Conservation (phyloP, 2,113 vertebrate species). For the Nannobrachium achirus region DNA sequence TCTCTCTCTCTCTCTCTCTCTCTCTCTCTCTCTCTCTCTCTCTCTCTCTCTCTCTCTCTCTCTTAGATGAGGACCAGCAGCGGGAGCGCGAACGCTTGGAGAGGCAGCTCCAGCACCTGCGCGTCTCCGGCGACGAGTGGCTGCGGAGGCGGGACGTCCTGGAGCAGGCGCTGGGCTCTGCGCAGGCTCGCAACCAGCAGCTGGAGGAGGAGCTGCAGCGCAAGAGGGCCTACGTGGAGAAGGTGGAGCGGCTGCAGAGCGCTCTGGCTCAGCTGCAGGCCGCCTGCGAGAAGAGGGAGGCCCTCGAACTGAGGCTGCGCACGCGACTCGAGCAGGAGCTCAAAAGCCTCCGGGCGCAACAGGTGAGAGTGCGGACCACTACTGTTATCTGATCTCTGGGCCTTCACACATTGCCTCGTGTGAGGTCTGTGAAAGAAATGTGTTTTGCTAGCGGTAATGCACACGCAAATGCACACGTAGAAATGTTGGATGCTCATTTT, state of each 20-base stretch:
- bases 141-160: conserved; percentile 87
- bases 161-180: conserved; percentile 88
- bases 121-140: conserved; percentile 87
- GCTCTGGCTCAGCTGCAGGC: conserved; percentile 94
- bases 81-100: conserved; percentile 89
- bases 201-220: conserved; percentile 91
- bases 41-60: not conserved
- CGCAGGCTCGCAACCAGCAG: conserved; percentile 85
- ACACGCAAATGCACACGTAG: too few relatives aligned
- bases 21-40: not conserved
- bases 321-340: conserved; percentile 95
- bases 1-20: not conserved
- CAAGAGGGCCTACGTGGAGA: conserved; percentile 94
- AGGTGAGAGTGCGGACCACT: conserved; percentile 82
- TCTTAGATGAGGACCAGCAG: conserved; percentile 89
- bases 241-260: conserved; percentile 93
- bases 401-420: too few relatives aligned
- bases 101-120: conserved; percentile 84
- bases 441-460: too few relatives aligned
- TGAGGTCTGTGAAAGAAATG: too few relatives aligned
- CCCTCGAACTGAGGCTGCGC: conserved; percentile 89
- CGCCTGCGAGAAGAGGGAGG: conserved; percentile 93
- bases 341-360: conserved; percentile 91
- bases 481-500: too few relatives aligned
- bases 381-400: too few relatives aligned